Conservation (phyloP, 2,113 vertebrate species). For the Lutjanus erythropterus region DNA sequence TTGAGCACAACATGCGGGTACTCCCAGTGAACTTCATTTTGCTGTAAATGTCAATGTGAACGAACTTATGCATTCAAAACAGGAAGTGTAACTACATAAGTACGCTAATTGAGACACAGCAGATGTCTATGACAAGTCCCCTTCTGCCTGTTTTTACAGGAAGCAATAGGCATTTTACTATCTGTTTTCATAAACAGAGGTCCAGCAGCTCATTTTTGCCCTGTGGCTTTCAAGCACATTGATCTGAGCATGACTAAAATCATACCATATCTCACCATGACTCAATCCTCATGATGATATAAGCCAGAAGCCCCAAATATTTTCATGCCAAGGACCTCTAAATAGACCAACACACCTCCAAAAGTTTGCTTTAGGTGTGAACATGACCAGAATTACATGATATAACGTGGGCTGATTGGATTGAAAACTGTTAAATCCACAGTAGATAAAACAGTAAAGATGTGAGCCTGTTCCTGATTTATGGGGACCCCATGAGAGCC, state of each 20-base stretch:
- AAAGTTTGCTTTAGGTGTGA: not conserved
- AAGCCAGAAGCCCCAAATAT: not conserved
- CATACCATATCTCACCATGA: not conserved
- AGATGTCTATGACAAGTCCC: no score
- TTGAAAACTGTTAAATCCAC: not conserved
- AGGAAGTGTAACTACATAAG: no score
- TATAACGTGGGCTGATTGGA: not conserved
- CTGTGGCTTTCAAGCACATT: not conserved
- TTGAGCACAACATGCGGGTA: no score
- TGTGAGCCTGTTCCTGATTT: constrained; percentile 18
- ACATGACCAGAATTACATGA: not conserved
- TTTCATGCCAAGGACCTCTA: not conserved
- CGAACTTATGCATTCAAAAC: no score
- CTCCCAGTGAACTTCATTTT: no score
- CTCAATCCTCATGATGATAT: not conserved
- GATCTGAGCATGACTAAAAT: not conserved
- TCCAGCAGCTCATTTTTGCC: not conserved
- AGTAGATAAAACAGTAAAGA: not conserved
- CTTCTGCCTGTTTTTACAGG: no score
- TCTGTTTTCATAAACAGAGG: no score
- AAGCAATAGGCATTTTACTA: no score
- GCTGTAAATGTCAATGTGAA: no score
- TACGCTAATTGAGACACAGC: no score
- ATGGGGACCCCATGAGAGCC: constrained; percentile 16
- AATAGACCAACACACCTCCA: not conserved